A percentile compares a stretch with the other conserved stretches of the same genome.
These are phyloP conservation scores for Panzeria rudis DNA, from an alignment of 2,888 invertebrate genomes.

Conservation along the genomic window DNA sequence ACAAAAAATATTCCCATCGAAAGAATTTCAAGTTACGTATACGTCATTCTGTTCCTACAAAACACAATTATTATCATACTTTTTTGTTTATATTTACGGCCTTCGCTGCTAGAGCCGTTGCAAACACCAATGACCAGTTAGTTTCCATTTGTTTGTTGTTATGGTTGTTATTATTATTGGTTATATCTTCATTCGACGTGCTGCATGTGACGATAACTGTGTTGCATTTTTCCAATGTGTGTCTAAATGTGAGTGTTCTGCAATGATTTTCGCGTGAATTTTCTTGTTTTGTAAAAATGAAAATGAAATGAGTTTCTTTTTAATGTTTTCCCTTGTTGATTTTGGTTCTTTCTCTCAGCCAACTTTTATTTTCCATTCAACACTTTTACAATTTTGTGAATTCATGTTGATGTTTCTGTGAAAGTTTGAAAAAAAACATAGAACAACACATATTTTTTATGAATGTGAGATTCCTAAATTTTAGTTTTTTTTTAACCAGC, in stretches of 20 bases:
- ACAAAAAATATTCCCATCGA: constrained; percentile 16
- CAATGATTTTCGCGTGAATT: constrained; percentile 55
- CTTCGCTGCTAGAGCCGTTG: constrained; percentile 17
- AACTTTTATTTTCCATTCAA: constrained; percentile 67
- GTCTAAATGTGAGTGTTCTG: constrained; percentile 18
- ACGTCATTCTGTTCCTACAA: constrained; percentile 50
- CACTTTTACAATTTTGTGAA: constrained; percentile 43
- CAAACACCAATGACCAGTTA: constrained; percentile 56
- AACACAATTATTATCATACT: constrained; percentile 31
- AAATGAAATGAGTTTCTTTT: constrained; percentile 61
- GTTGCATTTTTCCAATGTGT: constrained; percentile 48
- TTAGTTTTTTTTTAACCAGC: constrained; percentile 26
- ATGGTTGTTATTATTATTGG: constrained; percentile 40
- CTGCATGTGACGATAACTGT: constrained; percentile 38
- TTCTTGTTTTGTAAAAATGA: constrained; percentile 54
- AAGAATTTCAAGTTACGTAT: constrained; percentile 57
- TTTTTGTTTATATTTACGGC: neutral
- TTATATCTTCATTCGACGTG: constrained; percentile 28
- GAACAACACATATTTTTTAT: constrained; percentile 56
- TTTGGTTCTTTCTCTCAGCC: constrained; percentile 29
- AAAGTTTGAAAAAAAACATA: constrained; percentile 26
- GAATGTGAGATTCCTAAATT: constrained; percentile 54
- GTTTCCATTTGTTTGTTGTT: constrained; percentile 33
- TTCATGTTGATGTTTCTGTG: constrained; percentile 32
- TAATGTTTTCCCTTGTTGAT: constrained; percentile 42